Conservation (phyloP, 2,113 vertebrate genomes). For the Rhinopomastus cyanomelas region DNA sequence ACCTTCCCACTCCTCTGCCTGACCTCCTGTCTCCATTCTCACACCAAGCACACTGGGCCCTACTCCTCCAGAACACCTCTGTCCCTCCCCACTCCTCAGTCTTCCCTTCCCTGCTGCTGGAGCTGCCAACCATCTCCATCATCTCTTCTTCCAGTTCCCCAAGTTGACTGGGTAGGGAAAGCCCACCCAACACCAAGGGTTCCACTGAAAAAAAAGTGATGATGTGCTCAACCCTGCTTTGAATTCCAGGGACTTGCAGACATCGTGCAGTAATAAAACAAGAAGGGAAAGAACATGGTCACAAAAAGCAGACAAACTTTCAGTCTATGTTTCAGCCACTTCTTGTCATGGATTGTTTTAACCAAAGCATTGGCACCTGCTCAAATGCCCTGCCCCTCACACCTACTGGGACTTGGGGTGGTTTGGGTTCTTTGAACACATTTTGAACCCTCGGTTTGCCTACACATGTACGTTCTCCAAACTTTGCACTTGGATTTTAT, state of each 20-base stretch:
- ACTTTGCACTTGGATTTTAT: too few relatives aligned
- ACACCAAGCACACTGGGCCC: too few relatives aligned
- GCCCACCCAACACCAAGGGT: background rate
- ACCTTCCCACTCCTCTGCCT: background rate
- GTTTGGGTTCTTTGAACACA: too few relatives aligned
- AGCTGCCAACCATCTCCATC: background rate
- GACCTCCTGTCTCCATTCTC: background rate
- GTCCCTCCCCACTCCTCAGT: background rate
- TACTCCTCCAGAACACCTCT: background rate
- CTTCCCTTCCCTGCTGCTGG: too few relatives aligned
- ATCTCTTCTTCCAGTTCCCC: background rate
- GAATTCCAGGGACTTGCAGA: background rate
- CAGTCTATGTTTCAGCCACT: background rate
- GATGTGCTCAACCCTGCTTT: background rate
- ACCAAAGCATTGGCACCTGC: background rate
- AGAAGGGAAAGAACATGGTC: background rate
- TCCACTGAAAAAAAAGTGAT: background rate
- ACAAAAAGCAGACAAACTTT: too few relatives aligned
- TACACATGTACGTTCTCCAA: too few relatives aligned
- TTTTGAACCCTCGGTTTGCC: too few relatives aligned
- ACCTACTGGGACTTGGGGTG: background rate
- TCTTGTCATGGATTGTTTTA: background rate
- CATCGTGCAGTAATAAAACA: fast-evolving
- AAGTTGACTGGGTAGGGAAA: background rate
- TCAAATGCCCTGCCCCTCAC: background rate